Evolutionary conservation across 2,888 invertebrate species (phyloP), one percentile per base, ranked within the genome.

Genomic region (Silvanus unidentatus): DNA sequence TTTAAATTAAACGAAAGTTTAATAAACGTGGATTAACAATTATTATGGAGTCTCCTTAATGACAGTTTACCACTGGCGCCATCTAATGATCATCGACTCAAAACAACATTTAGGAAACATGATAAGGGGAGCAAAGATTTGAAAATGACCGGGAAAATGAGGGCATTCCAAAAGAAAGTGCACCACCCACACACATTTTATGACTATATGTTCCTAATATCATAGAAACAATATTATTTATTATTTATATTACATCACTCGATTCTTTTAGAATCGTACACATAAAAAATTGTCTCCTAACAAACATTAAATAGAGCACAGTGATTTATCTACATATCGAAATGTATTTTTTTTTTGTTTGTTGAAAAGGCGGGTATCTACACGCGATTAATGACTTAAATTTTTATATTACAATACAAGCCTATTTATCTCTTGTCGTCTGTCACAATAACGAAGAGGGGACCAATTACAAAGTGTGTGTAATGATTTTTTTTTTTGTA

Each of bases 261-360:
- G 71, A 72, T 70, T 68, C 71, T 67, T 63, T 65, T 58, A 66
- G 70, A 71, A 71, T 70, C 70, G 59, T 70, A 71, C 70, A 72
- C 71, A 71, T 71, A 71, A 70, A 72, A 71, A 72, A 72, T 70
- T 69, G 70, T 70, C 64, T 69, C 65, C 71, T 70, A 70, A 68
- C 64, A 67, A 69, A 68, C 67, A 68, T 66, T 68, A 64, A 68
- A 66, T 67, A 67, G 66, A 69, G 69, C 68, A 69, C 69, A 67
- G 63, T 66, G 63, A 66, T 65, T 63, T 69, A 69, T 69, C 68
- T 69, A 69, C 69, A 67, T 65, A 63, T 62, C 57, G 60, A 62
- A 62, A 62, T 65, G 63, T 64, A 60, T 63, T 56, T 15, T n/a
- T 37, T 37, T 37, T 37, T 32, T n/a, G 4, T 37, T 37, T 37